Percentiles rank a stretch among this genome's conserved stretches.
These are phyloP conservation scores for Micromussa lordhowensis DNA, from an alignment of 92 coral and sea anemone species.

Conservation along the genomic window DNA sequence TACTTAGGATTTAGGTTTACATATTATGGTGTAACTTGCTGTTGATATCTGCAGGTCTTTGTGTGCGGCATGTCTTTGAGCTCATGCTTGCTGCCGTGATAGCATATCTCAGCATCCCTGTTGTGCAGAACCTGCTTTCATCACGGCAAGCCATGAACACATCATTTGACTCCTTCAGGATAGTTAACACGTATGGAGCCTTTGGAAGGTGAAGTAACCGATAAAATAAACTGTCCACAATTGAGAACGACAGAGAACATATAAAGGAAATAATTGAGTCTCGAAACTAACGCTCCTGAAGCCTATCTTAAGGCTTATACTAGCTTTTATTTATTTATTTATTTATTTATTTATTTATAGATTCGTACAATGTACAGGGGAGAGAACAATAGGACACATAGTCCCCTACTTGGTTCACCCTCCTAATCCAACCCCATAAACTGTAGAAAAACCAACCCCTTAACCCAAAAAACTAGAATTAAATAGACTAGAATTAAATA, in stretches of 20 bases:
- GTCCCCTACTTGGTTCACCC: no score
- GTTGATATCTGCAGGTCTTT: constrained; percentile 65
- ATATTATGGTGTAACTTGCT: neutral
- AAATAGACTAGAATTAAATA: no score
- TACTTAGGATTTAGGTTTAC: no score
- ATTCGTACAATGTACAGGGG: no score
- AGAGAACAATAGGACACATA: no score
- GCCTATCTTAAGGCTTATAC: neutral
- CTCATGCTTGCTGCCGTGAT: constrained; percentile 81
- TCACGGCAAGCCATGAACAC: constrained; percentile 98
- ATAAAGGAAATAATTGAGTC: no score
- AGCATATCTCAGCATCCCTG: constrained; percentile 94
- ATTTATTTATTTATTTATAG: no score
- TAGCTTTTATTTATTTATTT: no score
- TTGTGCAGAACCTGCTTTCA: constrained; percentile 93
- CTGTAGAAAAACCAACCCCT: no score
- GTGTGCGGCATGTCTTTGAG: constrained; percentile 94
- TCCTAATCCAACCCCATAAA: no score
- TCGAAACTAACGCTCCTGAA: neutral
- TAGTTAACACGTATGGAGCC: constrained; percentile 99
- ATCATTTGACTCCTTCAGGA: constrained; percentile 96
- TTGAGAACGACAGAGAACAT: no score
- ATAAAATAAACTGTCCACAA: neutral
- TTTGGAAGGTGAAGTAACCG: constrained; percentile 88
- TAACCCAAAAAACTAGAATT: no score